These are phyloP conservation scores for Perdita meconis DNA, from an alignment of 2,888 invertebrate genomes.

Conservation along the genomic window DNA sequence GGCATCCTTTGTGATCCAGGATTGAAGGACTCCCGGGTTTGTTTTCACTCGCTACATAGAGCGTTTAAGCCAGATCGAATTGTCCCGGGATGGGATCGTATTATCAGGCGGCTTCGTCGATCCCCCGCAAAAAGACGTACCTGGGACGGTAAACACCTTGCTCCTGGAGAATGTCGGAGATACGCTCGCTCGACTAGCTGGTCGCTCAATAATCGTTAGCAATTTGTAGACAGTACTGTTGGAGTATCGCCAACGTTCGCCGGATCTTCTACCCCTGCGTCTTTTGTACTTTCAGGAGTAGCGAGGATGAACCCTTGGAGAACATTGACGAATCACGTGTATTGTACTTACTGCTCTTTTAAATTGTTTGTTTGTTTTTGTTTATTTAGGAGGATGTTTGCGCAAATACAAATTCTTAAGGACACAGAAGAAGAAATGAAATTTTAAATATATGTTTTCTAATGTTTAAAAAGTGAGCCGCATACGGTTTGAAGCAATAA, in stretches of 20 bases:
- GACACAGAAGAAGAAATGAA: too few species aligned
- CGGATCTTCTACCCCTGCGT: background rate
- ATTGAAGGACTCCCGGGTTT: slow-evolving; percentile 28
- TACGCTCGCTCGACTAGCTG: background rate
- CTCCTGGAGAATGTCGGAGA: background rate
- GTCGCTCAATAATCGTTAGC: slow-evolving; percentile 7
- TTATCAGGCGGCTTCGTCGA: slow-evolving; percentile 32
- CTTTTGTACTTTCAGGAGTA: too few species aligned
- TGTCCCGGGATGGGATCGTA: slow-evolving; percentile 25
- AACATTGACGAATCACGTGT: too few species aligned
- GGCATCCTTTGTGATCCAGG: slow-evolving; percentile 23
- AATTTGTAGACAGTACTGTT: background rate
- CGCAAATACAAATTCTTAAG: too few species aligned
- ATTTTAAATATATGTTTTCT: too few species aligned
- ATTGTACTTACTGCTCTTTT: too few species aligned
- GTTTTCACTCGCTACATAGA: slow-evolving; percentile 40
- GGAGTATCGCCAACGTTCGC: background rate
- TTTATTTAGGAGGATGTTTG: too few species aligned
- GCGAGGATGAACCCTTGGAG: too few species aligned
- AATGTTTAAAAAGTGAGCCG: too few species aligned
- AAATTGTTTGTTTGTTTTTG: too few species aligned
- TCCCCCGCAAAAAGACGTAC: slow-evolving; percentile 27
- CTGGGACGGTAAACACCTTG: slow-evolving; percentile 32
- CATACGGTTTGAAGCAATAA: too few species aligned
- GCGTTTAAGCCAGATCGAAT: slow-evolving; percentile 47